phyloP scores from a whole-genome alignment of 2,797 vertebrate species.

The Pangasius sanitwongsei region DNA sequence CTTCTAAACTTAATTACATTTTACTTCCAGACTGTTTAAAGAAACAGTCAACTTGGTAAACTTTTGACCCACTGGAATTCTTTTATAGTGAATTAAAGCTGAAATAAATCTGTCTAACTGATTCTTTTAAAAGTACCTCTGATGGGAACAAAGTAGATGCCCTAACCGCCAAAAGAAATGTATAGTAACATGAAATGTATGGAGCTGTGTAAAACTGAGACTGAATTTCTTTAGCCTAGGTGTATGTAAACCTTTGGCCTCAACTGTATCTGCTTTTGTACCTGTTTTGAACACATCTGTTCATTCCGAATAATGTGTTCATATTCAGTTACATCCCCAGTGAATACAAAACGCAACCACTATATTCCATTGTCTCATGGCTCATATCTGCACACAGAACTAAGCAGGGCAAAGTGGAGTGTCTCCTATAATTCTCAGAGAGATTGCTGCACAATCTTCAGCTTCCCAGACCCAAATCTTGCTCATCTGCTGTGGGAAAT shows the following conservation, averaged over 20 bases:
- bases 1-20: neutral
- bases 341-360: neutral
- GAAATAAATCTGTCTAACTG: neutral
- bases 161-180: neutral
- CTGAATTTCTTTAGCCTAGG: neutral
- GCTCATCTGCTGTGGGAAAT: conserved; percentile 72
- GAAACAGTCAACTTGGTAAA: neutral
- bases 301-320: neutral
- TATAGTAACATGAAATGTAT: neutral
- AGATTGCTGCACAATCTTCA: conserved; percentile 73
- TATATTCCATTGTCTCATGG: neutral
- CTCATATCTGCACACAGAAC: conserved; percentile 58
- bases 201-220: neutral
- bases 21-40: neutral
- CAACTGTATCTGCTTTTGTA: neutral
- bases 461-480: conserved; percentile 73
- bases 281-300: neutral
- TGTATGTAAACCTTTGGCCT: neutral
- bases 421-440: conserved; percentile 72
- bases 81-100: neutral
- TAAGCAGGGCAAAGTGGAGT: conserved; percentile 65
- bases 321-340: neutral
- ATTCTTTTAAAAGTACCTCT: neutral
- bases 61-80: neutral
- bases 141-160: neutral